Conservation (phyloP, 2,888 invertebrate species). For the Limnephilus rhombicus region DNA sequence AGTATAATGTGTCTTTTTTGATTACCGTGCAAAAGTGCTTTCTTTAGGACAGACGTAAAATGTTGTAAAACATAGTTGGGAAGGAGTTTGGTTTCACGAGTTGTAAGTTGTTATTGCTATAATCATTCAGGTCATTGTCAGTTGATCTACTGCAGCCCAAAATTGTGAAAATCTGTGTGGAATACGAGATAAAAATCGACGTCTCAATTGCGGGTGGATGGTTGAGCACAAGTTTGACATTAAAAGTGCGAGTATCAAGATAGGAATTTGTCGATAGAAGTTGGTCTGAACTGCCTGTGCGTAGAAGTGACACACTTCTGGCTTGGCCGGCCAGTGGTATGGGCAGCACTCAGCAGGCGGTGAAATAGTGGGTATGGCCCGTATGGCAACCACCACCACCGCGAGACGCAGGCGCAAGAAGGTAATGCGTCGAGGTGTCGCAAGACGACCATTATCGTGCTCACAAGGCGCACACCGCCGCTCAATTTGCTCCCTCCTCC, state of each 20-base stretch:
- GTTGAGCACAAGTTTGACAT: too few relatives aligned
- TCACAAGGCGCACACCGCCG: not conserved
- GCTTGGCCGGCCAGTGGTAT: not conserved
- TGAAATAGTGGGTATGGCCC: not conserved
- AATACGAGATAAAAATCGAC: too few relatives aligned
- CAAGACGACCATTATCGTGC: not conserved
- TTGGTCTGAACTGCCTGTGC: not conserved
- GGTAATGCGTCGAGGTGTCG: slow-evolving; percentile 2
- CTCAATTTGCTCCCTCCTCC: not conserved
- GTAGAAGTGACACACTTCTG: not conserved
- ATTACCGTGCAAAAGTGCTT: too few relatives aligned
- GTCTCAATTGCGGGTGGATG: too few relatives aligned
- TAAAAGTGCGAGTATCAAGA: not conserved
- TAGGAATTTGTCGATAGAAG: not conserved
- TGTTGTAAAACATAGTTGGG: too few relatives aligned
- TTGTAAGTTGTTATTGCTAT: too few relatives aligned
- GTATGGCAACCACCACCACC: not conserved
- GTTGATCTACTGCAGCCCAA: too few relatives aligned
- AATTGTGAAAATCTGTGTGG: too few relatives aligned
- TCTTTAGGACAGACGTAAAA: too few relatives aligned
- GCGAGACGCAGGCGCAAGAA: slow-evolving; percentile 2
- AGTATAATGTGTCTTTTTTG: too few relatives aligned
- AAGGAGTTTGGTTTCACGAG: too few relatives aligned
- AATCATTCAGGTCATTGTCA: too few relatives aligned
- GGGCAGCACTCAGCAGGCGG: not conserved